Evolutionary conservation across 2,113 vertebrate species (phyloP).

Genomic region (Nestor notabilis): DNA sequence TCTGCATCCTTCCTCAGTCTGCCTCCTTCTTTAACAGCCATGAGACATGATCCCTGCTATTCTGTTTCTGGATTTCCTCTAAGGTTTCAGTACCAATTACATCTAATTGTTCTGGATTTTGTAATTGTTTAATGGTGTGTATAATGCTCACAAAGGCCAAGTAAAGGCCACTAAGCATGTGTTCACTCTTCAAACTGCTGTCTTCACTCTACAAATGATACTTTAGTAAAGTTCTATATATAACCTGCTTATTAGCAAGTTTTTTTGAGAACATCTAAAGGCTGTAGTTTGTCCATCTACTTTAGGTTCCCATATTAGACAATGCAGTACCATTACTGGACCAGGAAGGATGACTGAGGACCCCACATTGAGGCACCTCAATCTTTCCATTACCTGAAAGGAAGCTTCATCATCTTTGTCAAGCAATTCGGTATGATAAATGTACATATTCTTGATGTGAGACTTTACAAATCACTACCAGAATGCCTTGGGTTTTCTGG

Average conservation of each 20-base stretch:
- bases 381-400: neutral
- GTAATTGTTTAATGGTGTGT: neutral
- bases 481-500: neutral
- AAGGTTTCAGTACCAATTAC: neutral
- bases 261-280: neutral
- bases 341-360: neutral
- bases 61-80: neutral
- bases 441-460: neutral
- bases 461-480: neutral
- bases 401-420: neutral
- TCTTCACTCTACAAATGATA: neutral
- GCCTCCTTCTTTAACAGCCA: neutral
- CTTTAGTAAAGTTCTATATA: neutral
- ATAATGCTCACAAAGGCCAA: neutral
- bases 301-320: neutral
- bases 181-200: neutral
- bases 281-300: neutral
- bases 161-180: neutral
- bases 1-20: neutral
- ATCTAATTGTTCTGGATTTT: neutral
- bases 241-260: neutral
- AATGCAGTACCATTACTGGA: neutral
- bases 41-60: neutral
- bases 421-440: neutral
- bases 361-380: neutral